Percentiles rank a stretch among this genome's conserved stretches.
Conservation (phyloP, 1,140 invertebrate species). For the Sitobion miscanthi region DNA sequence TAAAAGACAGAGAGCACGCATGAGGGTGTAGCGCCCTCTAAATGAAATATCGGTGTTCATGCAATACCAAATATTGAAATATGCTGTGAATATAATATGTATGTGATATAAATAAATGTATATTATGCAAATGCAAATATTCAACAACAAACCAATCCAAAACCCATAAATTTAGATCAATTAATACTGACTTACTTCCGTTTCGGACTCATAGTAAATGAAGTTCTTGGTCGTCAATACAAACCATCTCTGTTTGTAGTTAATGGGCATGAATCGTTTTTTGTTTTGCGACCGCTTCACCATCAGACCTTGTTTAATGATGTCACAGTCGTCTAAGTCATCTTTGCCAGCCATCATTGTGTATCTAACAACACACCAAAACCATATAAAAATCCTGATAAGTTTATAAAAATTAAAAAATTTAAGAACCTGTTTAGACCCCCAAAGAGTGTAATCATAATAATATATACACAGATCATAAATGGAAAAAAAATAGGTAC, state of each 20-base stretch:
- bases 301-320: conserved; percentile 75
- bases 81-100: neutral
- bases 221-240: conserved; percentile 75
- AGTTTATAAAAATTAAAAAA: neutral
- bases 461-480: neutral
- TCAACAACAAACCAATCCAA: neutral
- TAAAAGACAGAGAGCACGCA: too few relatives aligned
- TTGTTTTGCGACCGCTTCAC: conserved; percentile 86
- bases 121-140: conserved; percentile 17
- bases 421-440: neutral
- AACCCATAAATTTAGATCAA: neutral
- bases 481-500: neutral
- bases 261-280: conserved; percentile 81
- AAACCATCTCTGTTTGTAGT: conserved; percentile 86
- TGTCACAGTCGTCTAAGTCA: conserved; percentile 64
- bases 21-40: too few relatives aligned
- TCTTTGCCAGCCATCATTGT: conserved; percentile 64
- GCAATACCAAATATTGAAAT: neutral
- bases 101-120: conserved; percentile 25
- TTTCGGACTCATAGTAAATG: conserved; percentile 80
- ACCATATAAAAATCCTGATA: neutral
- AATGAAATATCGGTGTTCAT: conserved; percentile 41
- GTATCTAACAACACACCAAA: neutral
- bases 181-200: conserved; percentile 69
- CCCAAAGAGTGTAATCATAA: neutral